Base-by-base conservation (phyloP, 2,113 vertebrate genomes). In the Glaucidium brasilianum region DNA sequence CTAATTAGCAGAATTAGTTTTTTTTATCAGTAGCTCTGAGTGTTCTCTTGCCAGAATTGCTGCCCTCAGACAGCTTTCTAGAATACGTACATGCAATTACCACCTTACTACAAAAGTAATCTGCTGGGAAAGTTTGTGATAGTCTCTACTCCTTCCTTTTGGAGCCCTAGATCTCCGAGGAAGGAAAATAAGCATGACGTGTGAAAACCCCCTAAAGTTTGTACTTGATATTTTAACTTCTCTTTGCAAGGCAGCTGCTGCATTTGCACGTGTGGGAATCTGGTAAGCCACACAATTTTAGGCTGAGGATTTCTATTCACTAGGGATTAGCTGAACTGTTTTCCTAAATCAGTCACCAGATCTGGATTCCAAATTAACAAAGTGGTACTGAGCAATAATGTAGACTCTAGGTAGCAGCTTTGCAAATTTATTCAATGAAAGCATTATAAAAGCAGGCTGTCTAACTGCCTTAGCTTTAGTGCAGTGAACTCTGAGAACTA, bases 291-390 rank as follows among this genome's bases (percentile, higher is more conserved):
- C 86, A 91, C 94, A 97, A 56, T 86, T 73, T 94, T 89, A 85
- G 92, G 66, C 88, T 92, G 95, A 92, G 91, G 94, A 92, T 95
- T 96, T 96, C 94, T 97, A 95, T 96, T 96, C 95, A 95, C 88
- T 78, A 59, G 96, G 94, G 94, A 96, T 96, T 96, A 96, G 69
- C 89, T 94, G 96, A 94, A 88, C 94, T 97, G 95, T 96, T 96
- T 96, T 89, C 91, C 91, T 93, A 95, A 97, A 97, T 96, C 97
- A 96, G 92, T 91, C 94, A 94, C 91, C 92, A 97, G 94, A 96
- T 97, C 96, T 96, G 95, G 96, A 96, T 95, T 96, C 96, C 91
- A 96, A 97, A 96, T 96, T 96, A 96, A 91, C 94, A 91, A 93
- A 96, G 94, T 96, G 95, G 91, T 94, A 76, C 97, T 85, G 96